Conservation (phyloP, 2,888 invertebrate species). For the Trichogramma dendrolimi region DNA sequence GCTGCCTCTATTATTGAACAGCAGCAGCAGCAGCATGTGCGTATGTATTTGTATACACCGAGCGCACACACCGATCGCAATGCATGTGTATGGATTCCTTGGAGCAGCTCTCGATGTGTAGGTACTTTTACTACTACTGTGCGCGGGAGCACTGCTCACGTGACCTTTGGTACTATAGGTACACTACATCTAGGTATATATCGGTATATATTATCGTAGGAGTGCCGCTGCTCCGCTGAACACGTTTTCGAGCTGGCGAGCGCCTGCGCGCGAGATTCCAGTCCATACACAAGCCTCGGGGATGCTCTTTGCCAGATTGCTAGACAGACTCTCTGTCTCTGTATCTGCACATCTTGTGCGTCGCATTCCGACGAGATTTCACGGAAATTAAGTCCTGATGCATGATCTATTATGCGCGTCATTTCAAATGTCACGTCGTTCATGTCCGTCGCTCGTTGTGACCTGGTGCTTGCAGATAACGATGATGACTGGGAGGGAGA, state of each 20-base stretch:
- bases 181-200: too few relatives aligned
- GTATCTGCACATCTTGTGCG: not conserved
- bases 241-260: slow-evolving; percentile 10
- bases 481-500: too few relatives aligned
- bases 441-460: too few relatives aligned
- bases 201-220: too few relatives aligned
- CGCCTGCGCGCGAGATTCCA: slow-evolving; percentile 2
- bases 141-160: slow-evolving; percentile 10
- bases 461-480: too few relatives aligned
- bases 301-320: not conserved
- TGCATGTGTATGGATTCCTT: too few relatives aligned
- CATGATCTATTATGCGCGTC: not conserved
- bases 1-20: too few relatives aligned
- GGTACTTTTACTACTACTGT: not conserved
- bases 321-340: not conserved
- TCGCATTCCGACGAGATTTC: not conserved
- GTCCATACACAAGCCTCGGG: not conserved
- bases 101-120: too few relatives aligned
- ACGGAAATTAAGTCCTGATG: not conserved
- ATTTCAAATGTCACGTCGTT: not conserved
- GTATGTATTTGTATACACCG: too few relatives aligned
- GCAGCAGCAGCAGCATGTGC: too few relatives aligned
- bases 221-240: not conserved
- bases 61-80: too few relatives aligned
- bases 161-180: not conserved